Evolutionary conservation across 1,140 invertebrate genomes (phyloP).

Genomic region (Brachionus rotundiformis): DNA sequence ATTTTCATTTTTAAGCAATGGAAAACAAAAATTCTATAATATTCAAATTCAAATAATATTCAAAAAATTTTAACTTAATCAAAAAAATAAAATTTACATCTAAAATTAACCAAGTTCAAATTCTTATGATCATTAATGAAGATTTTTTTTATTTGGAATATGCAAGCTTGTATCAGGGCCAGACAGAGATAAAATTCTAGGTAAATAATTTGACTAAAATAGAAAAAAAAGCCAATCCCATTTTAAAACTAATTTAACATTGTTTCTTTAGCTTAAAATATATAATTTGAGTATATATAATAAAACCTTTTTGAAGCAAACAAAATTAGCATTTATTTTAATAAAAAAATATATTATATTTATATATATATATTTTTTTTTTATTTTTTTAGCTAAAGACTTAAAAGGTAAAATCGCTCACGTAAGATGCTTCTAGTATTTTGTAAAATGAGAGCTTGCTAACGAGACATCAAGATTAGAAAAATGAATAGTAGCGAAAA

Average conservation of each 20-base stretch:
- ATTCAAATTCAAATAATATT: too few relatives aligned
- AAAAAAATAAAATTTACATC: too few relatives aligned
- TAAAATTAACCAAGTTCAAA: too few relatives aligned
- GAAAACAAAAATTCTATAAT: too few relatives aligned
- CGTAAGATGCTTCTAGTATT: neutral
- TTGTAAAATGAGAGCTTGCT: slow-evolving; percentile 10
- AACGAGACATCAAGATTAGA: neutral
- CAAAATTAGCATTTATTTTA: neutral
- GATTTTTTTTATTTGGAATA: too few relatives aligned
- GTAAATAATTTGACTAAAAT: neutral
- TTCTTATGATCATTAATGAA: too few relatives aligned
- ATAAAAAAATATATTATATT: neutral
- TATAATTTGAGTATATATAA: neutral
- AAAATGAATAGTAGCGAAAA: neutral
- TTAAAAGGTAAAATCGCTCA: neutral
- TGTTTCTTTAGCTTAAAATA: neutral
- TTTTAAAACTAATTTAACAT: slow-evolving; percentile 6
- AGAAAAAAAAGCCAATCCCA: neutral
- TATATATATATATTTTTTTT: neutral
- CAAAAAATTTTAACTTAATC: too few relatives aligned
- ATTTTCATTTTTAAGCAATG: too few relatives aligned
- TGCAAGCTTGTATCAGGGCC: too few relatives aligned
- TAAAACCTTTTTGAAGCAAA: neutral
- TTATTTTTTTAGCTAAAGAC: neutral
- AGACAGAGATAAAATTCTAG: too few relatives aligned